A percentile compares a stretch with the other conserved stretches of the same genome.
phyloP scores from a whole-genome alignment of 2,113 vertebrate genomes.

The Benthochromis sp. region DNA sequence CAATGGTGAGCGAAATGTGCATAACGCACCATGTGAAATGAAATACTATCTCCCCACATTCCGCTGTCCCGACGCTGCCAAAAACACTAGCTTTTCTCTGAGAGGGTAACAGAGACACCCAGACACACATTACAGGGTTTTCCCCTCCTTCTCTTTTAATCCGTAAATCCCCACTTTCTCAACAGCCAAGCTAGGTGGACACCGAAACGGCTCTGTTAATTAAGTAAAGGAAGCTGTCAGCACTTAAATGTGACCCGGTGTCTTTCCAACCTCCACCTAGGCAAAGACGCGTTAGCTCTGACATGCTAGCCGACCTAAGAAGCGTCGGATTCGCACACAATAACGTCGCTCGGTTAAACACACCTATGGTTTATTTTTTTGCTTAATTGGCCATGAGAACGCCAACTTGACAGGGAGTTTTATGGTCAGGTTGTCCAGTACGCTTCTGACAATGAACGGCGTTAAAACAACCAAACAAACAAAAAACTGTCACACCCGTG shows the following conservation, averaged over 20 bases:
- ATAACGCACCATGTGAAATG: neutral
- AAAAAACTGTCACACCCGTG: neutral
- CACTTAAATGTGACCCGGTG: neutral
- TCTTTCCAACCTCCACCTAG: neutral
- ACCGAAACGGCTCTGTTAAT: neutral
- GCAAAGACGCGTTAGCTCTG: neutral
- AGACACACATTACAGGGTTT: neutral
- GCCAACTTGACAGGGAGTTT: neutral
- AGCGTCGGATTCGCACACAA: neutral
- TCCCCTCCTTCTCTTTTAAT: neutral
- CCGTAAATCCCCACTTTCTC: neutral
- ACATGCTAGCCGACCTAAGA: slow-evolving; percentile 1
- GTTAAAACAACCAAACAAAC: neutral
- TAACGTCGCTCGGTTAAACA: neutral
- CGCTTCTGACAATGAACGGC: neutral
- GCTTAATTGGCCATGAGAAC: neutral
- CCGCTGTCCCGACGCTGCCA: neutral
- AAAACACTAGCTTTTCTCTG: neutral
- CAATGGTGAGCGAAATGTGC: neutral
- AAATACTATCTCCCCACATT: neutral
- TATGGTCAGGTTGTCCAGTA: neutral
- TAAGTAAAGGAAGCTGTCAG: neutral
- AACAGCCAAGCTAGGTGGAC: neutral
- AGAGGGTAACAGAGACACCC: neutral
- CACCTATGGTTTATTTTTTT: neutral